A percentile compares a stretch with the other conserved stretches of the same genome.
Evolutionary conservation across 1,140 invertebrate species (phyloP).

Genomic region (Rhagoletis pomonella): DNA sequence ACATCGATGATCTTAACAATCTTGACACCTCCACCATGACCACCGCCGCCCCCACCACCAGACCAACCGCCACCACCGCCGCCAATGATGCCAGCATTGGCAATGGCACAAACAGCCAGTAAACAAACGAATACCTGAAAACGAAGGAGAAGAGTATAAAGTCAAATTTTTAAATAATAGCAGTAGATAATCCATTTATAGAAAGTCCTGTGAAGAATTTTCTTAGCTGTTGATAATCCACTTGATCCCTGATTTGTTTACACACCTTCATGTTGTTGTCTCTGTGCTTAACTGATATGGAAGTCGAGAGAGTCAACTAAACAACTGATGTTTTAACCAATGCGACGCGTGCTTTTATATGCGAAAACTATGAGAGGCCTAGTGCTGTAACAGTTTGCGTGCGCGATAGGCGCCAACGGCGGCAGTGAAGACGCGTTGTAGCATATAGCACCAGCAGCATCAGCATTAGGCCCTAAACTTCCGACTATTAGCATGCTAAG

Average conservation of each 20-base stretch:
- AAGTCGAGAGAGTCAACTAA: constrained; percentile 4
- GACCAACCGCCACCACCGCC: constrained; percentile 20
- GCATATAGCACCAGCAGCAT: background rate
- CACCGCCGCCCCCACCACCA: background rate
- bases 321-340: constrained; percentile 30
- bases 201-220: background rate
- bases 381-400: background rate
- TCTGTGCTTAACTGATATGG: constrained; percentile 10
- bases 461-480: constrained; percentile 15
- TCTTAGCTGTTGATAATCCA: background rate
- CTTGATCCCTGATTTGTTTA: background rate
- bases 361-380: background rate
- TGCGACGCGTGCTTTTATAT: constrained; percentile 20
- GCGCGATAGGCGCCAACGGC: constrained; percentile 27
- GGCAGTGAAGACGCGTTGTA: background rate
- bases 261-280: constrained; percentile 43
- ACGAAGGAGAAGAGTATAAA: constrained; percentile 14
- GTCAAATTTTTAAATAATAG: background rate
- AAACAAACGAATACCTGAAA: constrained; percentile 67
- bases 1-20: constrained; percentile 54
- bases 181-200: constrained; percentile 11
- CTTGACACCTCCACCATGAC: constrained; percentile 2
- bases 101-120: constrained; percentile 66
- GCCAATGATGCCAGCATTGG: constrained; percentile 61
- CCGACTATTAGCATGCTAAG: constrained; percentile 5